Percentiles rank a stretch among this genome's conserved stretches.
These are phyloP conservation scores for Iguana delicatissima DNA, from an alignment of 2,797 vertebrate genomes.

Conservation along the genomic window DNA sequence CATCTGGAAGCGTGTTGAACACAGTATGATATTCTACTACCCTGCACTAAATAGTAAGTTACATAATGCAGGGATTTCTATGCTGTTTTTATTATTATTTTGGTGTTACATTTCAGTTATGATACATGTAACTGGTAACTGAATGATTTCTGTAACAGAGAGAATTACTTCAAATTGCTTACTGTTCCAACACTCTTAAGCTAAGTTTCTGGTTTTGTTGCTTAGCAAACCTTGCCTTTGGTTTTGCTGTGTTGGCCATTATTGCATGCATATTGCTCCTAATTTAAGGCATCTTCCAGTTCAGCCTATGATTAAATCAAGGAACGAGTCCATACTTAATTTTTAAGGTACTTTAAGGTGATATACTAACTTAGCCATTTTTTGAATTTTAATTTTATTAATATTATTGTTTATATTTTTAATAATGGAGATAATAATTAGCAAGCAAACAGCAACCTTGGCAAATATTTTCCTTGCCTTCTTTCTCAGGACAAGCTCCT, in stretches of 20 bases:
- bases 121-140: neutral
- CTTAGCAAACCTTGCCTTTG: neutral
- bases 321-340: neutral
- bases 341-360: neutral
- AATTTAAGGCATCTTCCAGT: conserved; percentile 2
- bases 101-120: conserved; percentile 1
- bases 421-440: neutral
- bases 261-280: neutral
- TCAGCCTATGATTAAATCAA: neutral
- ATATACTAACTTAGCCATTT: neutral
- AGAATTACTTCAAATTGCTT: neutral
- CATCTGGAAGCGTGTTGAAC: too few relatives aligned
- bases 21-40: too few relatives aligned
- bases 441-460: neutral
- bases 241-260: neutral
- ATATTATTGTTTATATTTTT: neutral
- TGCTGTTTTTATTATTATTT: conserved; percentile 19
- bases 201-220: neutral
- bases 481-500: neutral
- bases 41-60: neutral
- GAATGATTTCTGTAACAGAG: neutral
- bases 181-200: neutral
- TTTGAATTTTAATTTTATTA: neutral
- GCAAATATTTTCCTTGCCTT: neutral
- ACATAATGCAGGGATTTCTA: neutral